Base-by-base conservation (phyloP, 2,113 vertebrate genomes). In the Nyctereutes procyonoides region DNA sequence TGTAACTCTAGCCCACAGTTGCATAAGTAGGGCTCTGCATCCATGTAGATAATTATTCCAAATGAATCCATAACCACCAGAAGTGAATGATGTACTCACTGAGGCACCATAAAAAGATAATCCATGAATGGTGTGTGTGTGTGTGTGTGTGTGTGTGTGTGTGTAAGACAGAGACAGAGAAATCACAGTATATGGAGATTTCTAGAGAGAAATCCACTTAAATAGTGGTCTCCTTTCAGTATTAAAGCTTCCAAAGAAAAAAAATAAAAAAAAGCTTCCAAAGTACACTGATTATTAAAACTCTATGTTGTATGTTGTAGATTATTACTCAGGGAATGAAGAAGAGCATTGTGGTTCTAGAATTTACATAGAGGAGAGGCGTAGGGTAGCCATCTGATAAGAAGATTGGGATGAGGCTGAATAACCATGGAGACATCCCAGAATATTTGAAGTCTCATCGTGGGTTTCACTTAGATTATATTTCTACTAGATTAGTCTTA, bases 1-100 rank as follows among this genome's bases (percentile, higher is more conserved):
- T 62, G 38, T 84, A 58, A 88, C 95, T 97, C 79, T 30, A 97
- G 35, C 71, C n/a, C 53, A 95, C 28, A 53, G 43, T 89, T 85
- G 77, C 56, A 80, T 69, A 95, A 95, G 35, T 51, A 94, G 73
- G 17, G 32, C 56, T 94, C 73, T 88, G 22, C 11, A 73, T 76
- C 43, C 38, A 9, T n/a, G 26, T 63, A 63, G 81, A 32, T 93
- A 84, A 94, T 95, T 91, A 80, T 91, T 96, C 9, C 67, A 82
- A n/a, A 94, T 88, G 77, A 93, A 43, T 88, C 65, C 51, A 67
- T 86, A 65, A 56, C n/a, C 7, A 85, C 38, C 48, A 85, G 88
- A 96, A 87, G 90, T 77, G 28, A 94, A 90, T 63, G 51, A 84
- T 88, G 60, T 26, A 1, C 24, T 93, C 81, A 30, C 48, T 48